A percentile compares a stretch with the other conserved stretches of the same genome.
Evolutionary conservation across 2,797 vertebrate genomes (phyloP).

Genomic region (Micrastur ruficollis): DNA sequence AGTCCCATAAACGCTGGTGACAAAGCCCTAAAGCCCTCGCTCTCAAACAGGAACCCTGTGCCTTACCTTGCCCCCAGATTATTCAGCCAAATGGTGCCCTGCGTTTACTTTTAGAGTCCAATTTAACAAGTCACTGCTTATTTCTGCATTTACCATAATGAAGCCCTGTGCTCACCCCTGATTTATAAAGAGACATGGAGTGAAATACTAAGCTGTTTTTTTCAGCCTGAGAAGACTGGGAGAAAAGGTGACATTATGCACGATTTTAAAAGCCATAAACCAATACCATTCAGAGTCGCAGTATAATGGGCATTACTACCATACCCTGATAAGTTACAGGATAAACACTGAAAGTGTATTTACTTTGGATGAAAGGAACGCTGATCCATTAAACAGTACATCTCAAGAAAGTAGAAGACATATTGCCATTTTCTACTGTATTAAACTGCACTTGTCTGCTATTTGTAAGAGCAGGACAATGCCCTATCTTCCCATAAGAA

Average conservation of each 20-base stretch:
- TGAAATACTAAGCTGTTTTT: neutral
- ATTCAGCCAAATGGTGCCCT: neutral
- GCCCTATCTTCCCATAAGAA: neutral
- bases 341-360: neutral
- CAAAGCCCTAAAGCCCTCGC: neutral
- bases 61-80: neutral
- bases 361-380: neutral
- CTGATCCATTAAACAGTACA: neutral
- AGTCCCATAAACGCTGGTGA: neutral
- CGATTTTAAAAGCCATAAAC: neutral
- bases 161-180: neutral
- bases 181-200: neutral
- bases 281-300: neutral
- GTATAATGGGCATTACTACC: neutral
- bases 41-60: neutral
- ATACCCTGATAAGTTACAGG: neutral
- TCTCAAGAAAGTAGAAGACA: neutral
- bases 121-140: neutral
- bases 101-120: neutral
- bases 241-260: neutral
- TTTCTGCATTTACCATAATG: neutral
- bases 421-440: neutral
- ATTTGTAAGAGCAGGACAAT: neutral
- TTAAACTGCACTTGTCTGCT: neutral
- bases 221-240: neutral